Base-by-base conservation (phyloP, 2,113 vertebrate genomes). In the Ranitomeya imitator region DNA sequence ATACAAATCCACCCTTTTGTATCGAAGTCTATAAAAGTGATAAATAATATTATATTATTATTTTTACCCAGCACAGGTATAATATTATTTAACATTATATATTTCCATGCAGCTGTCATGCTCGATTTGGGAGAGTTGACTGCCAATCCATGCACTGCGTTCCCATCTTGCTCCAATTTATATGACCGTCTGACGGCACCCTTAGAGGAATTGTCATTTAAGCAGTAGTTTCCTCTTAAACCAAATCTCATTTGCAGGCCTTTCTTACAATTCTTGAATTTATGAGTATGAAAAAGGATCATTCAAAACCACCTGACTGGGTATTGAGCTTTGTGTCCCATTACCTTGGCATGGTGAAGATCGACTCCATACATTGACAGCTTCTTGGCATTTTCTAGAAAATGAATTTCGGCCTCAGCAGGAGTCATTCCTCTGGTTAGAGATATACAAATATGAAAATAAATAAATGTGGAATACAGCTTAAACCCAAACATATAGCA, bases 311-410 rank as follows among this genome's bases (percentile, higher is more conserved):
- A 26, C 2, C 3, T 4, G 15, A 31, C 0, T 18, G 19, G 37
- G 37, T 5, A n/a, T 0, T 16, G 54, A 23, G 14, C 14, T 11
- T 12, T 69, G 10, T 9, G 13, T 13, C 26, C 52, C 26, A 74
- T 81, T 95, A 99, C 98, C 98, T 99, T 99, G 85, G 98, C 98
- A 0, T 99, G 98, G 91, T 99, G 98, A 77, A 99, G 95, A 92
- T 99, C 98, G 23, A 99, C 98, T 26, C 98, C 98, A 0, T 99
- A 99, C 98, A 99, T 99, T 88, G 98, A 99, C 65, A 99, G 94
- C 92, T 99, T 99, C 96, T 99, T 99, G 21, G 98, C 98, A 0
- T 99, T 99, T 93, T 99, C 98, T 89, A 99, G 94, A 91, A 99
- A 99, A 91, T 99, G 98, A 86, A 99, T 97, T 94, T 99, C 98